phyloP scores from a whole-genome alignment of 2,113 vertebrate species.

The Rynchops niger region DNA sequence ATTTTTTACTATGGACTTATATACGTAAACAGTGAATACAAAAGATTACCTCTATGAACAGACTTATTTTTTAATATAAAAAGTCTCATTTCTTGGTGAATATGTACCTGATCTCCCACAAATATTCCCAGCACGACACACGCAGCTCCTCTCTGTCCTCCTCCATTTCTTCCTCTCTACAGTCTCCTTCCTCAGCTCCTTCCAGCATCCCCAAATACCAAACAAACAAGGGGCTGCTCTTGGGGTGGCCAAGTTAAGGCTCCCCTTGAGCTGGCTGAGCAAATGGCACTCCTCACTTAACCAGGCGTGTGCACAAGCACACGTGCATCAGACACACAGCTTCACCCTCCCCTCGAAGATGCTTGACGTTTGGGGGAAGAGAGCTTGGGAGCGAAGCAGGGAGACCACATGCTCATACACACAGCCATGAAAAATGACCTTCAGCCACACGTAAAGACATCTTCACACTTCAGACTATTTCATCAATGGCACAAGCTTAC shows the following conservation, averaged over 20 bases:
- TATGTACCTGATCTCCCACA: background rate
- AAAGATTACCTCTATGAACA: background rate
- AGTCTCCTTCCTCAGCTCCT: background rate
- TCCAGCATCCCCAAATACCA: background rate
- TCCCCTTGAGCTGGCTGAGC: background rate
- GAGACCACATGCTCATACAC: background rate
- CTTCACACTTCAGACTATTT: background rate
- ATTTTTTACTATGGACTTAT: background rate
- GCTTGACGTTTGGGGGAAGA: background rate
- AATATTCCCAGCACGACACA: background rate
- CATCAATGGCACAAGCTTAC: background rate
- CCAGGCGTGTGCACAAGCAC: fast-evolving
- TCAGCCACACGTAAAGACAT: background rate
- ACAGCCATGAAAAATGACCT: background rate
- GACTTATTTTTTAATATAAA: background rate
- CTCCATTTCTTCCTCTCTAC: background rate
- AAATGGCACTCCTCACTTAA: background rate
- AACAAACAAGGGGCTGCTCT: background rate
- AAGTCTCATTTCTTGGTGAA: background rate
- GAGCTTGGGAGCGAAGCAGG: background rate
- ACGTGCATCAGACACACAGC: fast-evolving
- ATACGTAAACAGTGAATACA: background rate
- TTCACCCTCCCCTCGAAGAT: background rate
- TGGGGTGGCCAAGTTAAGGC: background rate
- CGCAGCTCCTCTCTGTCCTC: background rate